These are phyloP conservation scores for Melanostoma scalare DNA, from an alignment of 2,888 invertebrate species.

Conservation along the genomic window DNA sequence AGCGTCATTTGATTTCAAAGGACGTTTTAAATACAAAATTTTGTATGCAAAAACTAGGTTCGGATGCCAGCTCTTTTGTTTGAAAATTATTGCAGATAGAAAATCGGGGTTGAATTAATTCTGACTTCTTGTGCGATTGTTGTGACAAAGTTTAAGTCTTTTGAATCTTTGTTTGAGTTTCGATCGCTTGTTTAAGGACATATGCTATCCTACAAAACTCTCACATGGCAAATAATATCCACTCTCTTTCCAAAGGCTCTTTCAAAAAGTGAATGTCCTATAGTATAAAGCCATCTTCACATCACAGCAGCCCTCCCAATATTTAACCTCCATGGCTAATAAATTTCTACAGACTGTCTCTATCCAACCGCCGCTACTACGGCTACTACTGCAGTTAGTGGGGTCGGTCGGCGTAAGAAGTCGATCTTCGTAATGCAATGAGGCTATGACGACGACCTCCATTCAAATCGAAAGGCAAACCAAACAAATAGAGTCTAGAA, in stretches of 20 bases:
- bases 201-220: neutral
- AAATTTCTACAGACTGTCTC: conserved; percentile 42
- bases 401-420: neutral
- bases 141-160: too few species aligned
- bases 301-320: conserved; percentile 55
- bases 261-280: conserved; percentile 47
- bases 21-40: neutral
- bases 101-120: too few species aligned
- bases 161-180: neutral
- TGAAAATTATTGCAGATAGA: too few species aligned
- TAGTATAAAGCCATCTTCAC: conserved; percentile 33
- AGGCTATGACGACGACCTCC: conserved; percentile 31
- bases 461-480: conserved; percentile 52
- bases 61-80: neutral
- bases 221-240: too few species aligned
- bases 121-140: too few species aligned
- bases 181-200: too few species aligned
- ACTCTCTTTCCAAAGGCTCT: neutral
- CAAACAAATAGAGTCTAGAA: conserved; percentile 28
- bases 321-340: conserved; percentile 52
- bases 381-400: neutral
- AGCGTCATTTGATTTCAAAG: too few species aligned
- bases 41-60: neutral
- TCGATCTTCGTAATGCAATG: conserved; percentile 1
- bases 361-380: conserved; percentile 19